phyloP scores from a whole-genome alignment of 2,797 vertebrate genomes.

The Chromobotia macracanthus region DNA sequence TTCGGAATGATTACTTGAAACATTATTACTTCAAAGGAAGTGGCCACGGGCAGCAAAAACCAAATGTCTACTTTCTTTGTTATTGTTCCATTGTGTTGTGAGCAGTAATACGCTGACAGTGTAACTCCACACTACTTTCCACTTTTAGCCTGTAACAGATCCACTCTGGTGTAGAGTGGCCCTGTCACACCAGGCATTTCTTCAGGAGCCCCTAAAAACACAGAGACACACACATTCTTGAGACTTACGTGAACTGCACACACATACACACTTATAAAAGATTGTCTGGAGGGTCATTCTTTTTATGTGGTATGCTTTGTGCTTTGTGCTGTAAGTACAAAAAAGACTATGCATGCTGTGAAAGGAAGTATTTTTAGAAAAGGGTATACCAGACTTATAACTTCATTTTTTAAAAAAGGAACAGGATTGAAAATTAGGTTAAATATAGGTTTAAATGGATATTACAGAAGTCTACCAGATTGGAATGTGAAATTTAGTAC shows the following conservation, averaged over 20 bases:
- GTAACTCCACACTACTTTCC: conserved; percentile 79
- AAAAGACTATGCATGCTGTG: neutral
- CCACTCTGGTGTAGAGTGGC: conserved; percentile 70
- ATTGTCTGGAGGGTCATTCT: neutral
- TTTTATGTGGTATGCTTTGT: neutral
- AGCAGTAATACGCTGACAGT: conserved; percentile 62
- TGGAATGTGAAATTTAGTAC: no score
- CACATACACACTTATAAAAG: conserved; percentile 44
- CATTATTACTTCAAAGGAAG: conserved; percentile 3
- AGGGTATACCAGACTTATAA: no score
- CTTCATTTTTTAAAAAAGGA: no score
- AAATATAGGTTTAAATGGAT: no score
- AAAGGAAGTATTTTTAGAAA: no score
- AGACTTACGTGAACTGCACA: neutral
- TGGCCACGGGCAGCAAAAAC: neutral
- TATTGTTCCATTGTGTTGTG: conserved; percentile 68
- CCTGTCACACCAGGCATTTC: conserved; percentile 51
- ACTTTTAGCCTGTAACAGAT: conserved; percentile 81
- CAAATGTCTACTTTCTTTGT: conserved; percentile 31
- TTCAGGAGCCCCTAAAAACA: conserved; percentile 53
- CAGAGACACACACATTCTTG: conserved; percentile 7
- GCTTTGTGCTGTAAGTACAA: neutral
- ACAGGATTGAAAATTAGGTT: no score
- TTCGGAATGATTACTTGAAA: neutral
- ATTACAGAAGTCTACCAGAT: no score